Evolutionary conservation across 2,888 invertebrate species (phyloP).

Genomic region (Mythimna vitellina): DNA sequence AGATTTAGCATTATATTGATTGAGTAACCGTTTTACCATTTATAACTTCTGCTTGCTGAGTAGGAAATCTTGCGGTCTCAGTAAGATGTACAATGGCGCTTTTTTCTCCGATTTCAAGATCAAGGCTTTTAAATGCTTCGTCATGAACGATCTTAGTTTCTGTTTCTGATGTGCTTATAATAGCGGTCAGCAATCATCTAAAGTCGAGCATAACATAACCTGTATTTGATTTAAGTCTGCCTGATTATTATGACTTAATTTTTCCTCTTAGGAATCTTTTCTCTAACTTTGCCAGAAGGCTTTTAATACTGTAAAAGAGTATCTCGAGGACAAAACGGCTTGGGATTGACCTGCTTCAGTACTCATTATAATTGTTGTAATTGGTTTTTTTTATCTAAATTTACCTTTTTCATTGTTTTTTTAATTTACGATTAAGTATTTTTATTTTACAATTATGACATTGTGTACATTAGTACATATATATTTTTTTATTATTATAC

Average conservation of each 20-base stretch:
- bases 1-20: slow-evolving; percentile 17
- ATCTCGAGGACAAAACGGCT: no score
- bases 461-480: no score
- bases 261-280: neutral
- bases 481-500: no score
- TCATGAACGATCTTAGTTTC: slow-evolving; percentile 46
- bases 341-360: no score
- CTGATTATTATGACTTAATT: neutral
- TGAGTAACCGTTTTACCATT: slow-evolving; percentile 34
- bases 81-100: slow-evolving; percentile 32
- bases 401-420: no score
- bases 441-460: no score
- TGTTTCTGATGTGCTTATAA: slow-evolving; percentile 73
- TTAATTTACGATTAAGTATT: no score
- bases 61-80: slow-evolving; percentile 40
- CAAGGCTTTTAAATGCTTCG: slow-evolving; percentile 59
- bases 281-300: no score
- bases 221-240: slow-evolving; percentile 13
- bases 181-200: slow-evolving; percentile 66
- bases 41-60: slow-evolving; percentile 20
- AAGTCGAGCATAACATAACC: slow-evolving; percentile 67
- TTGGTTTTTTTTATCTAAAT: no score
- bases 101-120: slow-evolving; percentile 64
- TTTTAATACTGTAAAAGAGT: no score
- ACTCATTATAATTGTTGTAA: no score